Conservation (phyloP, 2,888 invertebrate species). For the Hypsopygia costalis region DNA sequence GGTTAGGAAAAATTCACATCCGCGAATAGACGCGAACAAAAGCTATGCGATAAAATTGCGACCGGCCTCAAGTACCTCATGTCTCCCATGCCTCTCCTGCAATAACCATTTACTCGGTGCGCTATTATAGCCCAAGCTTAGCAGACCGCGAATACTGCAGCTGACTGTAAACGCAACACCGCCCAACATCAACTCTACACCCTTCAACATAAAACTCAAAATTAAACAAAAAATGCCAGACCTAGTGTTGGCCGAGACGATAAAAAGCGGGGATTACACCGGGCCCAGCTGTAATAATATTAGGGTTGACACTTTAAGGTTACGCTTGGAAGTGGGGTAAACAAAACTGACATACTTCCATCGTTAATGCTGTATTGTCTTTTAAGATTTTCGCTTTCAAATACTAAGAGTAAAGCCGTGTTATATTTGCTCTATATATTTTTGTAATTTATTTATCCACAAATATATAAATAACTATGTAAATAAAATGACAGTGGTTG, state of each 20-base stretch:
- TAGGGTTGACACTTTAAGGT: slow-evolving; percentile 25
- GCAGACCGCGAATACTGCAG: slow-evolving; percentile 17
- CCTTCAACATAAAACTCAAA: slow-evolving; percentile 13
- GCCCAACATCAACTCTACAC: slow-evolving; percentile 9
- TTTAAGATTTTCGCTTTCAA: not conserved
- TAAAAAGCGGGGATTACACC: slow-evolving; percentile 30
- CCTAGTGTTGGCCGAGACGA: slow-evolving; percentile 24
- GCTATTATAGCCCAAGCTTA: slow-evolving; percentile 25
- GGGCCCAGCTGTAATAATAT: slow-evolving; percentile 26
- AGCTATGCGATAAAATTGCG: slow-evolving; percentile 25
- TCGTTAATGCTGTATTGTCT: not conserved
- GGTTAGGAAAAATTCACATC: not conserved
- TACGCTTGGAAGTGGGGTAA: slow-evolving; percentile 12
- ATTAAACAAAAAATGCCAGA: slow-evolving; percentile 10
- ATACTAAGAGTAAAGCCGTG: too few species aligned
- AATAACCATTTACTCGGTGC: slow-evolving; percentile 29
- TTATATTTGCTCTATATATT: too few species aligned
- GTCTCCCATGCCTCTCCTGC: slow-evolving; percentile 21
- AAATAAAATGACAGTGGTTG: too few species aligned
- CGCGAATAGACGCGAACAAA: not conserved
- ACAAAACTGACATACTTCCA: slow-evolving; percentile 13
- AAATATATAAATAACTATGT: too few species aligned
- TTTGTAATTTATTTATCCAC: too few species aligned
- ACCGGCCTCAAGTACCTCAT: slow-evolving; percentile 16
- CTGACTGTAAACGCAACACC: slow-evolving; percentile 3